These are phyloP conservation scores for Andrena bicolor DNA, from an alignment of 2,888 invertebrate species.

Conservation along the genomic window DNA sequence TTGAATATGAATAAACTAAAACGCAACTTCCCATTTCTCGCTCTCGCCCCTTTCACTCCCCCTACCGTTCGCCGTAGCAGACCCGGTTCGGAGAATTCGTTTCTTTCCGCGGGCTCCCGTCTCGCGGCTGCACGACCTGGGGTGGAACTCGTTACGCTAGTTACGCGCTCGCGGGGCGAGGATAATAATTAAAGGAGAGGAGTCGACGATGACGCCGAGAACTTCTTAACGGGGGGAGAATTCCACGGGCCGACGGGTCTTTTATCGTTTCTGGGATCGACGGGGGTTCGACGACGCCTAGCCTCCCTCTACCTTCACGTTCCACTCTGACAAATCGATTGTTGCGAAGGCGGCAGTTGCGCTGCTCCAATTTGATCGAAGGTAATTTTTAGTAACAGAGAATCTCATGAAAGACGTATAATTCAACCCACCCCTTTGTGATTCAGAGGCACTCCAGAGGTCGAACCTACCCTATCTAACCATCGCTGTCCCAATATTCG, in stretches of 20 bases:
- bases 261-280: conserved; percentile 35
- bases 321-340: conserved; percentile 45
- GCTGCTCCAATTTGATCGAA: not conserved
- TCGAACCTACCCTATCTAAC: no score
- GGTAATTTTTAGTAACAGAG: no score
- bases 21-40: conserved; percentile 29
- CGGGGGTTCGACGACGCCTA: conserved; percentile 15
- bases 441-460: no score
- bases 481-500: no score
- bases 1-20: conserved; percentile 72
- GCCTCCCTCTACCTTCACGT: not conserved
- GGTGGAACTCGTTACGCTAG: conserved; percentile 52
- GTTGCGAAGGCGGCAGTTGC: conserved; percentile 10
- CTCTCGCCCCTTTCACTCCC: not conserved
- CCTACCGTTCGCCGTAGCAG: not conserved
- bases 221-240: conserved; percentile 14
- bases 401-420: no score
- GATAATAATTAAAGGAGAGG: conserved; percentile 53
- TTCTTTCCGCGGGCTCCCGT: conserved; percentile 32
- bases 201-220: conserved; percentile 33
- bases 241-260: conserved; percentile 45
- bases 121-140: conserved; percentile 5
- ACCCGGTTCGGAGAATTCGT: conserved; percentile 37
- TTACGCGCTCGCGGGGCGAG: conserved; percentile 42
- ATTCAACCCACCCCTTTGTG: no score